Evolutionary conservation across 2,797 vertebrate genomes (phyloP), one percentile per base, ranked within the genome.

Genomic region (Spondyliosoma cantharus): DNA sequence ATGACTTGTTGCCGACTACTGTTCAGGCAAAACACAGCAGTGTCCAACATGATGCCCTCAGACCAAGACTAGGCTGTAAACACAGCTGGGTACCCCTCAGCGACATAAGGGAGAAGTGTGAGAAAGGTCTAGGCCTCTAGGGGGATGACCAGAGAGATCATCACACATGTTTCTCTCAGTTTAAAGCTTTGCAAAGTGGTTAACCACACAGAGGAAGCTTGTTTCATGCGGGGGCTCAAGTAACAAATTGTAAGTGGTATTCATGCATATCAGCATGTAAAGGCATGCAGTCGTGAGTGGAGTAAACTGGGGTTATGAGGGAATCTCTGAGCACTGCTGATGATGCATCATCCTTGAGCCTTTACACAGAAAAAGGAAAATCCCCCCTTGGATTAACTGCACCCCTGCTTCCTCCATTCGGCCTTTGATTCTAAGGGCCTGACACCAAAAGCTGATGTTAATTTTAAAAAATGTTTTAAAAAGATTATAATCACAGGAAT

Each of bases 291-390:
- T 81, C 56, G 65, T 68, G 76, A 75, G 73, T 43, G 76, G 68
- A 74, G 78, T 54, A 24, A 86, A 80, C 58, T 56, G 66, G 64
- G 46, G 58, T 86, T 76, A 76, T 61, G 64, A 70, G 56, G 70
- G 56, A 85, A 86, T 64, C 46, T 81, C 71, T 71, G 64, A 76
- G 56, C 88, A 86, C 82, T 81, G 85, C 54, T 58, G 86, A 89
- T 90, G 92, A 92, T 93, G 95, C 94, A 92, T 90, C 77, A 93
- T 93, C 80, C 75, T 74, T 1, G 12, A 86, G 84, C 76, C 80
- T 78, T 86, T 58, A 74, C 46, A 74, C 63, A 64, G 29, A 75
- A 48, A 76, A 61, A 73, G 59, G 59, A 54, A 74, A 53, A 74
- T 9, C 57, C 50, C 60, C 37, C 19, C 3, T 37, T 57, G 6